Evolutionary conservation across 2,888 invertebrate genomes (phyloP).

Genomic region (Acrobasis consociella): DNA sequence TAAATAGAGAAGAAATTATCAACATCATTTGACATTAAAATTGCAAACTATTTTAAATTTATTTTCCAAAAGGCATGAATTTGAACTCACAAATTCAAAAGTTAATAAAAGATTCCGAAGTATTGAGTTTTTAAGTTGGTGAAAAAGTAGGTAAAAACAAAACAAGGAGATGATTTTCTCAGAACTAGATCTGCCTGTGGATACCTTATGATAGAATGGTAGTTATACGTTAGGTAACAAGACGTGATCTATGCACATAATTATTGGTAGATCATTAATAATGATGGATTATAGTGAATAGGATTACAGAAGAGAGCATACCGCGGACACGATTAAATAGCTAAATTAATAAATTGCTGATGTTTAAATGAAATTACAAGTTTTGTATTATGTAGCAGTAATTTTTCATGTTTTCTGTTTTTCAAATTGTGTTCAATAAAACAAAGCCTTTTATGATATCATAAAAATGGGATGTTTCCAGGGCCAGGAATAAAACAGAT

Average conservation of each 20-base stretch:
- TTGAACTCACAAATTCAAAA: no score
- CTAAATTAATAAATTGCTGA: constrained; percentile 2
- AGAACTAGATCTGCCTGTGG: background rate
- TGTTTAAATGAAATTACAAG: background rate
- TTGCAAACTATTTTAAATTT: no score
- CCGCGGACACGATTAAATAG: background rate
- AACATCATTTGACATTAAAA: no score
- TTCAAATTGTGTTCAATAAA: background rate
- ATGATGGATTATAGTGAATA: constrained; percentile 9
- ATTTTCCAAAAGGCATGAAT: no score
- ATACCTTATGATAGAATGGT: background rate
- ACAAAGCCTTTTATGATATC: background rate
- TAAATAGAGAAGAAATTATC: no score
- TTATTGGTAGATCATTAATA: constrained; percentile 2
- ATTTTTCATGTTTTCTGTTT: background rate
- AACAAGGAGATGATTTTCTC: background rate
- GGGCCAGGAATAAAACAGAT: no score
- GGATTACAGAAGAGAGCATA: constrained; percentile 1
- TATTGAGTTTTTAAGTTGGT: no score
- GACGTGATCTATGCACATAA: background rate
- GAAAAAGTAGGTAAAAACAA: no score
- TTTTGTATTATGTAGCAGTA: background rate
- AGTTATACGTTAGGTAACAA: constrained; percentile 3
- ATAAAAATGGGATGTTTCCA: no score
- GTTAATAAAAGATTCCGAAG: no score